Base-by-base conservation (phyloP, 2,888 invertebrate species). In the Tiliacea citrago region DNA sequence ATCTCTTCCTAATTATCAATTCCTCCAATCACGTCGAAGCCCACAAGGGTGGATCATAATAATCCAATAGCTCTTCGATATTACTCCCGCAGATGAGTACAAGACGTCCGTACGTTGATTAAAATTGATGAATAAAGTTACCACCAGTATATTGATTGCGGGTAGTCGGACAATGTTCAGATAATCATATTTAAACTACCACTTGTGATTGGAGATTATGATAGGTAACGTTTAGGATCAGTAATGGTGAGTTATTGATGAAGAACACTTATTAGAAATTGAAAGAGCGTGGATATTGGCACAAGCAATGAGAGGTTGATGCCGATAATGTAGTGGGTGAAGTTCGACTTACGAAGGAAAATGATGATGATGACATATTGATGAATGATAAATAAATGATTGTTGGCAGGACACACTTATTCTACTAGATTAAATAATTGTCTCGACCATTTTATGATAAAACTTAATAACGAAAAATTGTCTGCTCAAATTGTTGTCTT, bases 111-210 rank as follows among this genome's bases (percentile, higher is more conserved):
- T 66, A 72, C 73, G 80, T 86, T 90, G 88, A 91, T 90, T 89
- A 88, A 88, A 88, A 91, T 90, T 91, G 88, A 90, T 91, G 91
- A 87, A 87, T 77, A 84, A 89, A 90, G 88, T 91, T 90, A 77
- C 61, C 83, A 49, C 85, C 74, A 81, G 84, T 85, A 82, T 83
- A 82, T 83, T 53, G 67, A 75, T 87, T 77, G 60, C 47, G 83
- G 75, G 60, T 75, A 62, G 71, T 75, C 63, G 58, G 49, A 60
- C 29, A 60, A 58, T 81, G 77, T 63, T 74, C 74, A 66, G 71
- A 69, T 69, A 65, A 74, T 73, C 61, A 68, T 69, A 72, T 76
- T 67, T 42, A 57, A 68, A 68, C 71, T 68, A 53, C 62, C 68
- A 67, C 85, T 85, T 78, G 62, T 72, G 76, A 61, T 81, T 49